Evolutionary conservation across 1,140 invertebrate genomes (phyloP), one percentile per base, ranked within the genome.

Genomic region (Trissolcus basalis): DNA sequence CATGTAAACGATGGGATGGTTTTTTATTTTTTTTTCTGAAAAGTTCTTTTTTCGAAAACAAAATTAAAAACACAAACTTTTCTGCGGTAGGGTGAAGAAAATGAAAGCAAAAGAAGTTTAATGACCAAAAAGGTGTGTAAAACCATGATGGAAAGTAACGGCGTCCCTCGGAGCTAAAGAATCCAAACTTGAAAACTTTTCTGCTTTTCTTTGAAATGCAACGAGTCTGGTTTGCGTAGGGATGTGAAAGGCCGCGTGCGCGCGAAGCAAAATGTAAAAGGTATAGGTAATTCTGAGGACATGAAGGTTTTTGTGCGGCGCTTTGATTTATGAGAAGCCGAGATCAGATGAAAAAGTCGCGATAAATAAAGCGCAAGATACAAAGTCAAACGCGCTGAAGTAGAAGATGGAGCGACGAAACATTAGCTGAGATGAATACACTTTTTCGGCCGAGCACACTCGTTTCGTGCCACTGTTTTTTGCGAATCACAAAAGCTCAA

Each of bases 261-360:
- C 19, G 19, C 19, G 19, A 27, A 27, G 19, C 53, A 49, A 54
- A 33, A 60, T 54, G 50, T 48, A 75, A 64, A 65, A 64, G 55
- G 65, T 27, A 27, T 56, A 59, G 72, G 48, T 65, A 69, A 75
- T 69, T 75, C 69, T 59, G 72, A 45, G 51, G 71, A 59, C 61
- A 50, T 48, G 59, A 36, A 39, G 47, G 72, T 58, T 75, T 69
- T 53, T 50, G 64, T 50, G 53, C 61, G 39, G 56, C 58, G 45
- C 59, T 68, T 68, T 75, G 72, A 75, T 75, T 75, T 75, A 75
- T 68, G 64, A 39, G n/a, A 47, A 44, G 53, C 59, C 14, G 51
- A 51, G 54, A 69, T 64, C 72, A 75, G 72, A 65, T 75, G 72
- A 69, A 65, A 54, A 69, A 59, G 59, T 27, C 15, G 41, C 58